These are phyloP conservation scores for Syritta pipiens DNA, from an alignment of 2,888 invertebrate genomes.

Conservation along the genomic window DNA sequence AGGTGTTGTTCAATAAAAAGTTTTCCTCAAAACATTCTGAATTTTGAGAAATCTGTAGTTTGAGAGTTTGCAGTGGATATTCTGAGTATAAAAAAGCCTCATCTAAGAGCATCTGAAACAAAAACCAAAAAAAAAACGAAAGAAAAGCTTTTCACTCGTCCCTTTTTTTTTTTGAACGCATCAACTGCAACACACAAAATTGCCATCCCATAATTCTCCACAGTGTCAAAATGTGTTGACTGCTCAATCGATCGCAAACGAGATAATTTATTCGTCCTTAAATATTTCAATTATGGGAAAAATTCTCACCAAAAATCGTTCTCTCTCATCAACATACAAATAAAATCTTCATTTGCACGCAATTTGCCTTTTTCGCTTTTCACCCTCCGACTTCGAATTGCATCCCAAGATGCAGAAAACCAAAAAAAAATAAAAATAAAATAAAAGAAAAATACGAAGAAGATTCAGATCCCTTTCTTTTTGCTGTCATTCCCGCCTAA, in stretches of 20 bases:
- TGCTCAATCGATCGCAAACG: slow-evolving; percentile 41
- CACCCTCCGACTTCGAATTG: neutral
- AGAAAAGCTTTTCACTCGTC: no score
- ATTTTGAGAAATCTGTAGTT: no score
- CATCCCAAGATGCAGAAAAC: slow-evolving; percentile 5
- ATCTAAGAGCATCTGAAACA: no score
- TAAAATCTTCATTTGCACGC: slow-evolving; percentile 35
- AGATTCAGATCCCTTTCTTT: neutral
- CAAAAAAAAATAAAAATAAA: neutral
- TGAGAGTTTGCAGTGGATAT: no score
- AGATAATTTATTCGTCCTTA: slow-evolving; percentile 33
- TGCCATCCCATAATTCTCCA: slow-evolving; percentile 26
- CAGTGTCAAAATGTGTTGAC: slow-evolving; percentile 62
- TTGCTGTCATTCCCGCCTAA: slow-evolving; percentile 6
- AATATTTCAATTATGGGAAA: slow-evolving; percentile 41
- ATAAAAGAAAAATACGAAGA: neutral
- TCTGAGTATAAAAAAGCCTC: no score
- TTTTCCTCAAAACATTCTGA: no score
- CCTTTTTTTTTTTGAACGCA: no score
- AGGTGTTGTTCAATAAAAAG: no score
- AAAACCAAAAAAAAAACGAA: no score
- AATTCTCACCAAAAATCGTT: slow-evolving; percentile 9
- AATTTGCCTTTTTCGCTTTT: slow-evolving; percentile 29
- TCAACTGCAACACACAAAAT: no score
- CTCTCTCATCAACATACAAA: slow-evolving; percentile 32